Conservation (phyloP, 37 sponge, comb jelly and placozoan genomes). For the Crambe crambe region DNA sequence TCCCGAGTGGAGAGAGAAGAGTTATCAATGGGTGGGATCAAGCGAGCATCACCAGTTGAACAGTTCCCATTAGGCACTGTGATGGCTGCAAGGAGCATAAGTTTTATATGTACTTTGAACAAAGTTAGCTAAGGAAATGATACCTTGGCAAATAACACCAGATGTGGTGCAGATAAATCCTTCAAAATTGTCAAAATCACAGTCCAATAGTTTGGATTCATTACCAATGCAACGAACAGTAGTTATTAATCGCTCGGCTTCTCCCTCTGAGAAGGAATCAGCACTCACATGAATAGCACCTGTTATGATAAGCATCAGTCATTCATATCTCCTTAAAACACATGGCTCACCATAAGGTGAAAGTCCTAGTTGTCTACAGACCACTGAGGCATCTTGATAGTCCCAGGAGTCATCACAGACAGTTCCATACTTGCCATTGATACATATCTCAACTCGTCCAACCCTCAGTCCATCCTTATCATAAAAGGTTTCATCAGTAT, state of each 20-base stretch:
- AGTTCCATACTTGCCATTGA: conserved; percentile 42
- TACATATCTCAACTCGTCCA: conserved; percentile 52
- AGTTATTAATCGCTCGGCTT: conserved; percentile 2
- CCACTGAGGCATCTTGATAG: conserved; percentile 42
- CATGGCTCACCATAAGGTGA: conserved; percentile 54
- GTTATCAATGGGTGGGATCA: background rate
- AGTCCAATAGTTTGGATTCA: conserved; percentile 25
- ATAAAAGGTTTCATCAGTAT: conserved; percentile 29
- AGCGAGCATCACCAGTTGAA: background rate
- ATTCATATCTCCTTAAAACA: too few relatives aligned
- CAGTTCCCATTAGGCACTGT: background rate
- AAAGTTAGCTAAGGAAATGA: too few relatives aligned
- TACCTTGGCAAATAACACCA: conserved; percentile 44
- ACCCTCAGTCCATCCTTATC: conserved; percentile 31
- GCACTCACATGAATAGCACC: conserved; percentile 32
- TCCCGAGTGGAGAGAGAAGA: background rate
- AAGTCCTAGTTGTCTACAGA: conserved; percentile 43
- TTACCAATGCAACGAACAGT: conserved; percentile 30
- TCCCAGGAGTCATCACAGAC: conserved; percentile 43
- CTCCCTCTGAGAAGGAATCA: conserved; percentile 25
- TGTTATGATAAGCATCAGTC: too few relatives aligned
- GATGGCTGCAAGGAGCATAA: background rate
- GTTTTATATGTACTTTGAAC: too few relatives aligned
- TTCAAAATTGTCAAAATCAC: background rate
- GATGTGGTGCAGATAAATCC: background rate